phyloP scores from a whole-genome alignment of 2,888 invertebrate genomes.

The Monopis laevigella region DNA sequence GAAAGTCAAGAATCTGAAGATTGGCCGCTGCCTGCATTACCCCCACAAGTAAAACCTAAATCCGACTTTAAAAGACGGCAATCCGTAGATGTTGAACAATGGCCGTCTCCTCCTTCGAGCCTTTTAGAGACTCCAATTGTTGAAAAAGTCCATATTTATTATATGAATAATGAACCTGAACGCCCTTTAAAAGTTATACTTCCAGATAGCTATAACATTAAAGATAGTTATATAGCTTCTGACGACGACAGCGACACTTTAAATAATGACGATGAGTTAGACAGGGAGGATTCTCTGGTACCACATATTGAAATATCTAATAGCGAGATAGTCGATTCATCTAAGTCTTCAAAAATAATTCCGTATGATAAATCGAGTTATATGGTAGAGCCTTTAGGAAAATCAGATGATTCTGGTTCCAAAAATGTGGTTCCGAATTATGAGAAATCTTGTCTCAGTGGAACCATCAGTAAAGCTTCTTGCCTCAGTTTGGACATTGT shows the following conservation, averaged over 20 bases:
- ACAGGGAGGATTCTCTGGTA: slow-evolving; percentile 61
- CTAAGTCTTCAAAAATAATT: slow-evolving; percentile 42
- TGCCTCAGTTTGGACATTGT: slow-evolving; percentile 56
- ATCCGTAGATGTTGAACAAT: slow-evolving; percentile 79
- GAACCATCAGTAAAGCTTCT: slow-evolving; percentile 53
- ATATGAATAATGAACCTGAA: slow-evolving; percentile 79
- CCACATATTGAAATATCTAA: slow-evolving; percentile 50
- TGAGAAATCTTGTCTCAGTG: slow-evolving; percentile 56
- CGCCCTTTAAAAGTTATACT: slow-evolving; percentile 80
- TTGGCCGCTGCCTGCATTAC: slow-evolving; percentile 79
- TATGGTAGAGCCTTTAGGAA: slow-evolving; percentile 60
- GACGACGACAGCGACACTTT: slow-evolving; percentile 75
- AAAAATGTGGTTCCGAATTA: slow-evolving; percentile 54
- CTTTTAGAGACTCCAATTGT: slow-evolving; percentile 76
- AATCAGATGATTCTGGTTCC: slow-evolving; percentile 42
- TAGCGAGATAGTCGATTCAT: slow-evolving; percentile 41
- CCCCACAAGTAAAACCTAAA: slow-evolving; percentile 59
- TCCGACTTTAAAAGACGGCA: slow-evolving; percentile 35
- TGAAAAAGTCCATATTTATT: slow-evolving; percentile 83
- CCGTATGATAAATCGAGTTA: slow-evolving; percentile 60
- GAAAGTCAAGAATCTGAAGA: slow-evolving; percentile 80
- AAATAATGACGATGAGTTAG: slow-evolving; percentile 70
- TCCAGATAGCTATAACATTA: slow-evolving; percentile 71
- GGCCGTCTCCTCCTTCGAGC: slow-evolving; percentile 83
- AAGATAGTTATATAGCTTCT: slow-evolving; percentile 71